Base-by-base conservation (phyloP, 2,888 invertebrate genomes). In the Ptychoptera contaminata region DNA sequence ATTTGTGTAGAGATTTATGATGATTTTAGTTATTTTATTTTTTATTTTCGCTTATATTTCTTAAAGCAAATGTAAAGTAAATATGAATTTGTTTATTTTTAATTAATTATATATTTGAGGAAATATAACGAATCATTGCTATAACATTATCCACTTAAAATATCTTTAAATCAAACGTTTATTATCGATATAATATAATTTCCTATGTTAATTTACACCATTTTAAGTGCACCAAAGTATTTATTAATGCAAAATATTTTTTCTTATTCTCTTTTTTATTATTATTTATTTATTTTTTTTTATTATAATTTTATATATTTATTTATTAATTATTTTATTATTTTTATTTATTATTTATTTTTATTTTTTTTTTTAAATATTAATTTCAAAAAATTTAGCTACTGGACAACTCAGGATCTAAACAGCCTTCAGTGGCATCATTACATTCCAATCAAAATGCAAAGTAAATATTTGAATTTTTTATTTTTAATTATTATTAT, bases 331-430 rank as follows among this genome's bases (percentile, higher is more conserved):
- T n/a, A 40, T 36, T 39, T 41, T 38, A 37, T 15, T 44, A 43
- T 44, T 45, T 47, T 64, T 63, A 63, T 58, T n/a, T 58, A 61
- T 49, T 58, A 59, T 46, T 50, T 51, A 52, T 53, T 44, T 42
- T 42, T 50, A 51, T 50, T 46, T 40, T 53, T 40, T 52, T 48
- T 47, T 52, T 47, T 46, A 49, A 48, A 54, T 63, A 66, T 61
- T 61, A 65, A 62, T 63, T 59, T 65, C 67, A 71, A 69, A 72
- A 72, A 71, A 71, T 62, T 62, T 59, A 79, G 79, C 76, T 79
- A 72, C 74, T 77, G 76, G 77, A 77, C 69, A 73, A 71, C 63
- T 68, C 69, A 55, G 65, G 67, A 58, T 61, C 71, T 56, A 69
- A 70, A 62, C 54, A 51, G 56, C 65, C 69, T 63, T 71, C 71